Base-by-base conservation (phyloP, 2,888 invertebrate genomes). In the Physocephala rufipes region DNA sequence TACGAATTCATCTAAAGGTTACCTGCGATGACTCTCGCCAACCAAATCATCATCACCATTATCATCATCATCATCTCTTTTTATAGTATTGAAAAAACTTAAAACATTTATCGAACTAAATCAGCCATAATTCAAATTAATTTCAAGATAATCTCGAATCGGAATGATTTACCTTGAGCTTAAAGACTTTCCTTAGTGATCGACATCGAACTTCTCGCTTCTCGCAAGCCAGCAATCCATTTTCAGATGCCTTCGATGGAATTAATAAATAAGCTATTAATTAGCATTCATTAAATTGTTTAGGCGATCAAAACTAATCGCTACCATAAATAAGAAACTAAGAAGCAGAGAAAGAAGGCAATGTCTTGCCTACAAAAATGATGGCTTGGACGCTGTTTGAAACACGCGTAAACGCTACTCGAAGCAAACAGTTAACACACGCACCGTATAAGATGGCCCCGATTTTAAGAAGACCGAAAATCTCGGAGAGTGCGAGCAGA, bases 381-480 rank as follows among this genome's bases (percentile, higher is more conserved):
- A 24, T 45, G 45, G 45, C 30, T 62, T 45, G n/a, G 36, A 36
- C 4, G n/a, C n/a, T n/a, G n/a, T n/a, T n/a, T n/a, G 9, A 9
- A 36, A 36, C 36, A 9, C 36, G 36, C 9, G 36, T 36, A 36
- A 61, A 61, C 12, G 26, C 19, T n/a, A n/a, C n/a, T n/a, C n/a
- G n/a, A n/a, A n/a, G n/a, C n/a, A n/a, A 28, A 51, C 49, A 16
- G 16, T 30, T 19, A 30, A 36, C 28, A 66, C 47, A 62, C 67
- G 47, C 58, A 68, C 63, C 67, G 67, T 68, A 55, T 77, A 77
- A 71, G 79, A 78, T 81, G 80, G 81, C 82, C 80, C 78, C 81
- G 79, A 80, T 80, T 80, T 77, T 74, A 74, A 78, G 77, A 80
- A 77, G n/a, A 80, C 81, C 82, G 81, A 80, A 81, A 81, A 81